Base-by-base conservation (phyloP, 2,888 invertebrate species). In the Rhingia campestris region DNA sequence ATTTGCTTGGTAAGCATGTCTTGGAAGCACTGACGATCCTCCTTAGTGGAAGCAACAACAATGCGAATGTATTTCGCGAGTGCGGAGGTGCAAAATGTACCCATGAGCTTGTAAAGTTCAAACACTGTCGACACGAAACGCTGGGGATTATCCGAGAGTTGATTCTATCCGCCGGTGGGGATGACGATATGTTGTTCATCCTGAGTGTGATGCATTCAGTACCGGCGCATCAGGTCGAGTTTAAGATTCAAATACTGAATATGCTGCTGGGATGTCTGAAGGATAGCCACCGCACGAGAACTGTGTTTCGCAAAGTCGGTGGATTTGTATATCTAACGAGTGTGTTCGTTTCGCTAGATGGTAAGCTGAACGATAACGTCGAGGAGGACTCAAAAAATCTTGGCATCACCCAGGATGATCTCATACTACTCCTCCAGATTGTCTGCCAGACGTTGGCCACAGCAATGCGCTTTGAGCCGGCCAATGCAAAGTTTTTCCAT, bases 381-480 rank as follows among this genome's bases (percentile, higher is more conserved):
- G 92, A 92, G 86, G 92, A 90, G 37, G 59, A 75, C 22, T 59
- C 84, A 0, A 64, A 45, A 39, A 75, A 81, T 59, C 86, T 87
- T 0, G 77, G 73, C 37, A 91, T 91, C 72, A 89, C 89, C 9
- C 90, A 91, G 76, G 91, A 91, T 61, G 96, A 97, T 88, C 93
- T 96, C 87, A 92, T 98, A 70, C 93, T 95, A 61, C 92, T 98
- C 72, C 92, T 98, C 75, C 95, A 96, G 89, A 95, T 97, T 72
- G 97, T 98, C 7, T 98, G 99, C 92, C 97, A 97, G 89, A 98
- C 98, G 0, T 94, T 99, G 87, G 97, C 97, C 81, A 97, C 98
- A 0, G 98, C 99, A 2, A 99, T 99, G 99, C 93, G 99, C 87
- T 99, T 98, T 90, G 99, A 99, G 91, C 99, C 99, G 1, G 99